These are phyloP conservation scores for Abscondita cerata DNA, from an alignment of 2,888 invertebrate species.

Conservation along the genomic window DNA sequence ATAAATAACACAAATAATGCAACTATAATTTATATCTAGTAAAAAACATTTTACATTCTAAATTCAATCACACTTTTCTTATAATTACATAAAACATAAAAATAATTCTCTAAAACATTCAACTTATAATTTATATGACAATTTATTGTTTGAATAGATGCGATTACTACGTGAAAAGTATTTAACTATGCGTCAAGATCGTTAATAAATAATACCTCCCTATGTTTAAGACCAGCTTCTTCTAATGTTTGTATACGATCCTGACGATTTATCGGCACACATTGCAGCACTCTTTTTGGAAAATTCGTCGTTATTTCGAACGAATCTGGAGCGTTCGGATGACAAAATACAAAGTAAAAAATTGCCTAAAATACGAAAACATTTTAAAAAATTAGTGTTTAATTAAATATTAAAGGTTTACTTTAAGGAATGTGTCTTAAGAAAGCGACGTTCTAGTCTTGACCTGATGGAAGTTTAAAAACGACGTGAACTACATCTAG, in stretches of 20 bases:
- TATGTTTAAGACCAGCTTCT: slow-evolving; percentile 84
- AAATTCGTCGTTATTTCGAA: slow-evolving; percentile 97
- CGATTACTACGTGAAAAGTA: neutral
- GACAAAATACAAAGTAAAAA: slow-evolving; percentile 94
- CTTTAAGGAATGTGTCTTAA: slow-evolving; percentile 81
- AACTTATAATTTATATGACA: slow-evolving; percentile 13
- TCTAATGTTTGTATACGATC: slow-evolving; percentile 66
- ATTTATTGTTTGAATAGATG: slow-evolving; percentile 1
- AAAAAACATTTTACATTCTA: slow-evolving; percentile 10
- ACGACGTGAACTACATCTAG: slow-evolving; percentile 82
- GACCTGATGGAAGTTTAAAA: slow-evolving; percentile 90
- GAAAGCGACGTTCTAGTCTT: slow-evolving; percentile 88
- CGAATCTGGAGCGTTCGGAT: slow-evolving; percentile 88
- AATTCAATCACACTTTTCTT: slow-evolving; percentile 20
- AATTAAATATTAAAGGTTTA: too few relatives aligned
- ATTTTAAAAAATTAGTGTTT: too few relatives aligned
- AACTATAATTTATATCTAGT: slow-evolving; percentile 7
- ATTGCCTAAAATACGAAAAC: slow-evolving; percentile 84
- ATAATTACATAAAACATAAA: slow-evolving; percentile 9
- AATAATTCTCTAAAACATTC: slow-evolving; percentile 5
- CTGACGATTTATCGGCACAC: slow-evolving; percentile 60
- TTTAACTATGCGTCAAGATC: slow-evolving; percentile 80
- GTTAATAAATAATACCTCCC: slow-evolving; percentile 93
- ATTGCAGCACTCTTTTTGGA: slow-evolving; percentile 83
- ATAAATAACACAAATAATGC: slow-evolving; percentile 11